A percentile compares a stretch with the other conserved stretches of the same genome.
Evolutionary conservation across 2,888 invertebrate species (phyloP).

Genomic region (Melinopterus prodromus): DNA sequence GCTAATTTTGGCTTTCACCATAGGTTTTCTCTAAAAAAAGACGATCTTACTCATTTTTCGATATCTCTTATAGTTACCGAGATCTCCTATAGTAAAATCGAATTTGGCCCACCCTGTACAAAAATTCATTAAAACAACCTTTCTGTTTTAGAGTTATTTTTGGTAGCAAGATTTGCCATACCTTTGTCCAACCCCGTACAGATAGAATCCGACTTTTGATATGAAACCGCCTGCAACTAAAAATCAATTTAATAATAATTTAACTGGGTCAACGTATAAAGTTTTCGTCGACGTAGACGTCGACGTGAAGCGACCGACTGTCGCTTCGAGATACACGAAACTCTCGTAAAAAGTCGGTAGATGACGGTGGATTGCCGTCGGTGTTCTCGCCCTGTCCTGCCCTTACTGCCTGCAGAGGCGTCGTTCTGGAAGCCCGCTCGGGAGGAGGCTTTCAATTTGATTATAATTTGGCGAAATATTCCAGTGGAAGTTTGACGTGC

Average conservation of each 20-base stretch:
- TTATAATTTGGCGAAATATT: slow-evolving; percentile 25
- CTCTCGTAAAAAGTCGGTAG: background rate
- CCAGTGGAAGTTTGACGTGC: slow-evolving; percentile 9
- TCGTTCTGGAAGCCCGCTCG: background rate
- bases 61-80: too few species aligned
- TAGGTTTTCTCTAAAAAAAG: too few species aligned
- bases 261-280: slow-evolving; percentile 42
- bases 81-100: too few species aligned
- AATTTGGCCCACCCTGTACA: too few species aligned
- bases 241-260: slow-evolving; percentile 45
- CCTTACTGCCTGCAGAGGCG: background rate
- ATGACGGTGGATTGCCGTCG: background rate
- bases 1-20: too few species aligned
- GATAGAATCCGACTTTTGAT: background rate
- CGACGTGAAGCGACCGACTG: background rate
- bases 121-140: too few species aligned
- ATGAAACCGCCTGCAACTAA: slow-evolving; percentile 35
- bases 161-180: too few species aligned
- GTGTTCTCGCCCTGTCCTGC: background rate
- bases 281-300: background rate
- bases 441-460: slow-evolving; percentile 20
- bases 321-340: background rate
- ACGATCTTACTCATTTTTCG: too few species aligned
- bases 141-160: too few species aligned
- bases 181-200: too few species aligned